phyloP scores from a whole-genome alignment of 2,113 vertebrate species.

The Euleptes europaea region DNA sequence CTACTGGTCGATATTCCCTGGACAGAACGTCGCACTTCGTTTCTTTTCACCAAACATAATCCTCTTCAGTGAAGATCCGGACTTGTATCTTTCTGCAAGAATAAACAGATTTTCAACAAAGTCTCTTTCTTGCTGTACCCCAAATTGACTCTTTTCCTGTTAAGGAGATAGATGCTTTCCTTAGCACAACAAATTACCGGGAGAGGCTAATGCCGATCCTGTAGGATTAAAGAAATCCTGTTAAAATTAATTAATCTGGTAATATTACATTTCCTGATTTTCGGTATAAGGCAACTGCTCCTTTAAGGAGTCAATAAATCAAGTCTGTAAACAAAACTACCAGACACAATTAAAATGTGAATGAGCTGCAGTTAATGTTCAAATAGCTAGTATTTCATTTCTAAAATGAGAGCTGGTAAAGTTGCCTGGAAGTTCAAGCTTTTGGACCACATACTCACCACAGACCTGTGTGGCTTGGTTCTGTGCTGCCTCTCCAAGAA shows the following conservation, averaged over 20 bases:
- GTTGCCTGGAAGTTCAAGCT: background rate
- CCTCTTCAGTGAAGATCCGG: background rate
- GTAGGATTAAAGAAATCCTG: conserved; percentile 23
- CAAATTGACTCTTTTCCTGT: background rate
- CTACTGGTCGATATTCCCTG: background rate
- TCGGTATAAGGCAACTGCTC: background rate
- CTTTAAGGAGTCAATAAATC: background rate
- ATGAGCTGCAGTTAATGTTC: background rate
- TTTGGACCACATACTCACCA: background rate
- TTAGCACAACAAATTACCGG: background rate
- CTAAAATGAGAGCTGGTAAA: background rate
- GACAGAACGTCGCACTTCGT: background rate
- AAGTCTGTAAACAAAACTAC: conserved; percentile 9
- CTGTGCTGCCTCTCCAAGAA: too few relatives aligned
- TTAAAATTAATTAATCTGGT: conserved; percentile 5
- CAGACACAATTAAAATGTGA: background rate
- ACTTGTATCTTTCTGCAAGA: background rate
- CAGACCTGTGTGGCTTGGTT: background rate
- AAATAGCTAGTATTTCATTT: background rate
- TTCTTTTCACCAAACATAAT: fast-evolving
- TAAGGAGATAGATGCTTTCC: background rate
- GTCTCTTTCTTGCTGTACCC: background rate
- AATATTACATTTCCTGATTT: conserved; percentile 15
- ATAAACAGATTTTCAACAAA: background rate
- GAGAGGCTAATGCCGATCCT: background rate